Evolutionary conservation across 2,113 vertebrate genomes (phyloP).

Genomic region (Progne subis): DNA sequence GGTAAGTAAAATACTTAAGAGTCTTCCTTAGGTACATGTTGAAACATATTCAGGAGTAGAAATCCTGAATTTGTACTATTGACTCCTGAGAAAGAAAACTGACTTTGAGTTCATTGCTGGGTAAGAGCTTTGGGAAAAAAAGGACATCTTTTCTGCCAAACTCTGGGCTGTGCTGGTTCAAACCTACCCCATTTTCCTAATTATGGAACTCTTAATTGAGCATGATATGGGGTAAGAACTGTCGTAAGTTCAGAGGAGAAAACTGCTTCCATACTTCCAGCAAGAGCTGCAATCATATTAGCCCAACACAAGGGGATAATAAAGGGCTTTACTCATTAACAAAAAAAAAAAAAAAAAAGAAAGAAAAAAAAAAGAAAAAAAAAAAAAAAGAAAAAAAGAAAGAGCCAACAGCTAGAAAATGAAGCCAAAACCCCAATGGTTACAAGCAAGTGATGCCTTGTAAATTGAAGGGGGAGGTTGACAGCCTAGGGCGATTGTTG

Average conservation of each 20-base stretch:
- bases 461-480: slow-evolving; percentile 19
- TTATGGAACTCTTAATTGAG: background rate
- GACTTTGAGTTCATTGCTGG: background rate
- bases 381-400: background rate
- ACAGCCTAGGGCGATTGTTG: background rate
- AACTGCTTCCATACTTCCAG: background rate
- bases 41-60: background rate
- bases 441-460: slow-evolving; percentile 19
- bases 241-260: background rate
- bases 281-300: slow-evolving; percentile 1
- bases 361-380: background rate
- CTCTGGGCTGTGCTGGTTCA: background rate
- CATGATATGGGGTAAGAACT: background rate
- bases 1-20: background rate
- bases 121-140: background rate
- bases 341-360: background rate
- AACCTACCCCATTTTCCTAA: background rate
- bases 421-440: background rate
- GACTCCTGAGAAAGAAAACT: background rate
- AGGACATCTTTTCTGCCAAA: background rate
- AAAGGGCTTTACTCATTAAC: background rate
- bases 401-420: background rate
- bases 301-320: slow-evolving; percentile 1
- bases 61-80: background rate
- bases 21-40: background rate